Evolutionary conservation across 1,140 invertebrate species (phyloP), one percentile per base, ranked within the genome.

Genomic region (Atta texana): DNA sequence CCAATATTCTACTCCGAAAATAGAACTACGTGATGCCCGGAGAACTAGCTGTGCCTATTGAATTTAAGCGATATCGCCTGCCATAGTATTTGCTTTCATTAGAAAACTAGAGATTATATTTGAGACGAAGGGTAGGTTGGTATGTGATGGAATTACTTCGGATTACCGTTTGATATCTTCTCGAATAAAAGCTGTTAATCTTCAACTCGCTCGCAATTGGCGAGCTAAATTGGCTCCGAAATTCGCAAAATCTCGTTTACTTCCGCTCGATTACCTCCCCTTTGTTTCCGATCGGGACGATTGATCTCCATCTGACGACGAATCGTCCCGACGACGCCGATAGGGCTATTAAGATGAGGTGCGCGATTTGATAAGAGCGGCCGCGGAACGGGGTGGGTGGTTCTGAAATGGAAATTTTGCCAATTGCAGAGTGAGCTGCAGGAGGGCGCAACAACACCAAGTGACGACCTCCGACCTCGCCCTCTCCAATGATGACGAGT

Each of bases 401-500:
- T 75, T 91, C 78, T 91, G 59, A 92, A 91, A 92, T 92, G 84
- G 86, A 86, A 92, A 91, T 94, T 94, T 94, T 94, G 93, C 91
- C 89, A 87, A 93, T 95, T 95, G 84, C 94, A 95, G 94, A 94
- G 91, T 88, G 88, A 91, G 91, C 91, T 94, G 92, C 94, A 95
- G 94, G 88, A 93, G 93, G 91, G 90, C 91, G 86, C 94, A 95
- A 85, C 94, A 94, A 85, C 94, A 95, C 82, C 94, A 95, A 92
- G 93, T 94, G 91, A 91, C 88, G 93, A 95, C 95, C 86, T 95
- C 95, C 89, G 95, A 96, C 92, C 95, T 95, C 91, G 94, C 94
- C 88, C 94, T 96, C 92, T 95, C 95, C 93, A 95, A 95, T 90
- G 95, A 96, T 93, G 95, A 95, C 93, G 94, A 95, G 93, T 94